Evolutionary conservation across 2,888 invertebrate species (phyloP).

Genomic region (Agonopterix heracliana): DNA sequence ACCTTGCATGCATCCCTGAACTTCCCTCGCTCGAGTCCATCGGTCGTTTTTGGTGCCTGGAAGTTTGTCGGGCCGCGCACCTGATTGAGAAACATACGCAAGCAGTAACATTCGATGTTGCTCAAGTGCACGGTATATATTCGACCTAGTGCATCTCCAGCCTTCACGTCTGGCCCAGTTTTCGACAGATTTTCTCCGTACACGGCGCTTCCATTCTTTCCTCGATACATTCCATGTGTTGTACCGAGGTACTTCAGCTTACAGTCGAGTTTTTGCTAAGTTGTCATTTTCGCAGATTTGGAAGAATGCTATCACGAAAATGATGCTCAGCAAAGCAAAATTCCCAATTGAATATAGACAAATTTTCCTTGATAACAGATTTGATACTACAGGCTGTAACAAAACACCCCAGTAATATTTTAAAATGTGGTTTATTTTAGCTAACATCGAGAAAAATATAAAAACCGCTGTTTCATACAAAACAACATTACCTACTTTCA

Average conservation of each 20-base stretch:
- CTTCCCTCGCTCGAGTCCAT: conserved; percentile 22
- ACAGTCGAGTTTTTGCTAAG: conserved; percentile 38
- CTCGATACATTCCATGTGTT: conserved; percentile 20
- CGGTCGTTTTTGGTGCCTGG: conserved; percentile 25
- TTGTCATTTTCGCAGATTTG: conserved; percentile 28
- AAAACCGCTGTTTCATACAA: too few species aligned
- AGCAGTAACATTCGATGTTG: conserved; percentile 20
- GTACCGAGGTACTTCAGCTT: conserved; percentile 28
- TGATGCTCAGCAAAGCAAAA: conserved; percentile 31
- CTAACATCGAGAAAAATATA: too few species aligned
- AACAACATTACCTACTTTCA: too few species aligned
- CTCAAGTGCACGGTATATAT: conserved; percentile 22
- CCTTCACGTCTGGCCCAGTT: conserved; percentile 17
- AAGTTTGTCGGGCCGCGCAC: conserved; percentile 17
- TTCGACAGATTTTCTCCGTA: conserved; percentile 20
- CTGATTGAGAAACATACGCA: conserved; percentile 18
- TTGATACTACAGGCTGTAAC: too few species aligned
- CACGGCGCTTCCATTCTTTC: conserved; percentile 19
- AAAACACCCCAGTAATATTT: too few species aligned
- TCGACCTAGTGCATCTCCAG: conserved; percentile 20
- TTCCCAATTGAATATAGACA: too few species aligned
- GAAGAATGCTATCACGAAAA: conserved; percentile 31
- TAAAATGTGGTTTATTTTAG: too few species aligned
- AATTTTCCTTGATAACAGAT: too few species aligned
- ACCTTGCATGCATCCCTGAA: conserved; percentile 29